Base-by-base conservation (phyloP, 2,888 invertebrate genomes). In the Arge pagana region DNA sequence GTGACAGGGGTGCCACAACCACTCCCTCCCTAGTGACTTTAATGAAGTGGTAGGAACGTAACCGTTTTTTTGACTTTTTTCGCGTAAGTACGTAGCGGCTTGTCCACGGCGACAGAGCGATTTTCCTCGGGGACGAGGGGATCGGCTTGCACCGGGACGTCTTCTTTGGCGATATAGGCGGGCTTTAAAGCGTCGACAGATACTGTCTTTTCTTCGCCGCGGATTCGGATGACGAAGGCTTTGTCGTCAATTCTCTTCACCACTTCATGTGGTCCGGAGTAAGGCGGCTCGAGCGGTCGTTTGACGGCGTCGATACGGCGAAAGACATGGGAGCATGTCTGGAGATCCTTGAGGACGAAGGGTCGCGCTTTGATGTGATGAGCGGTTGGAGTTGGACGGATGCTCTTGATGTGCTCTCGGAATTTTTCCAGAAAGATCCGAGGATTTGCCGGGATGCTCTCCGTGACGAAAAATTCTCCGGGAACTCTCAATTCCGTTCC, bases 401-500 rank as follows among this genome's bases (percentile, higher is more conserved):
- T 10, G 4, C 23, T 10, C 2, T 49, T 24, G 50, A 56, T 53
- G 5, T 33, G 28, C 2, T 13, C 8, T 4, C 48, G 50, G 4
- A 57, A 30, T 33, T 37, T 40, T 10, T 49, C 10, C n/a, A 50
- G 11, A 23, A 49, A 51, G 6, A 28, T 36, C 21, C 36, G 41
- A n/a, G 45, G 55, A 10, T 5, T 13, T 6, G 37, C 35, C 11
- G 39, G 13, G 8, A 7, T 18, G 7, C 48, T 48, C 1, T 18
- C 31, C 2, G 49, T 30, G 4, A 54, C 3, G 8, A 55, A 13
- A 26, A 58, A 55, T 33, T 62, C 57, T 0, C 57, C 60, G 0
- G 61, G 62, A 3, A 64, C 15, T 1, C 53, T 21, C 1, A 65
- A 54, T 3, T 56, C 31, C 5, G 55, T 55, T 3, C 62, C 64